Evolutionary conservation across 2,797 vertebrate genomes (phyloP), one percentile per base, ranked within the genome.

Genomic region (Sebastes taczanowskii): DNA sequence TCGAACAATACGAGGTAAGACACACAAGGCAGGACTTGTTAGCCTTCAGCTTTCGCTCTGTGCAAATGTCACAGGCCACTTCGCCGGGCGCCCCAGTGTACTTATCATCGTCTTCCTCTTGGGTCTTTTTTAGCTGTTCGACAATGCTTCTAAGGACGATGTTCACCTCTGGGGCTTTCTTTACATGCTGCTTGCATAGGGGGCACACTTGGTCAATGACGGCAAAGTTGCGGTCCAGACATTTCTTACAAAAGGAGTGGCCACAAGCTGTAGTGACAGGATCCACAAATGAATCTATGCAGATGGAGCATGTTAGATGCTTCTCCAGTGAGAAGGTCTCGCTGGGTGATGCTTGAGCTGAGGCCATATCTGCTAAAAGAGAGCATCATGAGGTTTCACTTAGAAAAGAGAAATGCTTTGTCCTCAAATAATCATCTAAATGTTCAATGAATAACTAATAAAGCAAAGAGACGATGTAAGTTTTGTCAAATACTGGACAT

Each of bases 11-110:
- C 0, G 95, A 95, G 55, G 80, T 29, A 2, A 94, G 91, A 25
- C 95, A 96, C 68, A 92, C 75, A 3, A 95, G 90, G 73, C 95
- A 95, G 72, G 95, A 95, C 85, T 93, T 94, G 46, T 82, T 61
- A 0, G 95, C 94, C 77, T 80, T 92, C 11, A 61, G 52, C 64
- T 81, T 94, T 2, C 0, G 49, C 3, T 53, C n/a, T 0, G 38
- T 64, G 70, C 95, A 96, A 25, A 94, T 3, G 29, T 95, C 93
- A 16, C 95, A 96, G 11, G 83, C 70, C 60, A 95, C 92, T 22
- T 94, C 89, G 0, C 58, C 90, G 0, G 69, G 22, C 0, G 55
- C 38, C 3, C 71, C 84, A 0, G 62, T 80, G 27, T 34, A 80
- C 27, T 30, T 0, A 0, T 55, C 30, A 0, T 13, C 4, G 0